phyloP scores from a whole-genome alignment of 2,797 vertebrate species.

The Etheostoma perlongum region DNA sequence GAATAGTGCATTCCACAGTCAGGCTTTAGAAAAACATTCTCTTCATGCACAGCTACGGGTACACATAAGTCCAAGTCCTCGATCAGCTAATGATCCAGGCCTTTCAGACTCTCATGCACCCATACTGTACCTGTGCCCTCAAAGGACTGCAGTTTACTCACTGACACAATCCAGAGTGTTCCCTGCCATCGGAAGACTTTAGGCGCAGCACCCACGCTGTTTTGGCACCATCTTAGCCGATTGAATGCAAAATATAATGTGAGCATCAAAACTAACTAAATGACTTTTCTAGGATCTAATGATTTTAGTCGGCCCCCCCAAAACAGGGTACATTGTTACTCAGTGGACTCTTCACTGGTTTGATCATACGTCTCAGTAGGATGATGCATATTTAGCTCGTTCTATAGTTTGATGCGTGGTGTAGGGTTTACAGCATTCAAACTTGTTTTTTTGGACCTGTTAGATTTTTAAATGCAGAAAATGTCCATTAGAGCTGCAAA shows the following conservation, averaged over 20 bases:
- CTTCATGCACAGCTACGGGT: constrained; percentile 59
- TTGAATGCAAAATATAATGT: too few species aligned
- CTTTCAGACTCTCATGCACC: constrained; percentile 9
- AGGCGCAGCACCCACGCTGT: too few species aligned
- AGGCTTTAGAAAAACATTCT: constrained; percentile 83
- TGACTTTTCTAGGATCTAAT: too few species aligned
- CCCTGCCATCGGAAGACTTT: too few species aligned
- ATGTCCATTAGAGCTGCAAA: too few species aligned
- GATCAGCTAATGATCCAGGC: constrained; percentile 22
- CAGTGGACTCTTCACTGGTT: not conserved
- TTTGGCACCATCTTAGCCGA: too few species aligned
- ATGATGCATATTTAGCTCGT: not conserved
- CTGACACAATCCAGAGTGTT: not conserved
- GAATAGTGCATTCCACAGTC: constrained; percentile 83
- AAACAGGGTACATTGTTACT: too few species aligned
- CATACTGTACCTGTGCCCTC: constrained; percentile 31
- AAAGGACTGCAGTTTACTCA: not conserved
- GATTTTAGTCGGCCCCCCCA: too few species aligned
- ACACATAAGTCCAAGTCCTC: constrained; percentile 59
- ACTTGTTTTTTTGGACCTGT: not conserved
- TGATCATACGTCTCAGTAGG: not conserved
- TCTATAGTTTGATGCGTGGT: not conserved
- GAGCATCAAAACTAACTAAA: too few species aligned
- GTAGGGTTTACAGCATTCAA: not conserved
- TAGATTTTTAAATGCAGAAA: not conserved